These are phyloP conservation scores for Agriopis aurantiaria DNA, from an alignment of 2,888 invertebrate species.

Conservation along the genomic window DNA sequence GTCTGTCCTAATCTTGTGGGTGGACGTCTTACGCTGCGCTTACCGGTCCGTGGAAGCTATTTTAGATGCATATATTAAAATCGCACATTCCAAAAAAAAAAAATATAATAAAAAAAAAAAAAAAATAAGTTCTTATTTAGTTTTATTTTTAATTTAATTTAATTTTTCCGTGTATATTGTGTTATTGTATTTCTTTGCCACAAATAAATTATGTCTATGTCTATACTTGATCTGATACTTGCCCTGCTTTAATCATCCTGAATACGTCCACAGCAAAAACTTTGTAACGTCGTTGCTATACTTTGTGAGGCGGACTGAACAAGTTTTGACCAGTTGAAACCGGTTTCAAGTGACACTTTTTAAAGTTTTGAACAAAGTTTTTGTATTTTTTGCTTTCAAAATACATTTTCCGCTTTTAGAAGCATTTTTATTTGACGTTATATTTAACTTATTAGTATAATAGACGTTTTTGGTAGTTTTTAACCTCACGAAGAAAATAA, in stretches of 20 bases:
- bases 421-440: slow-evolving; percentile 9
- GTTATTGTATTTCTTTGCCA: too few relatives aligned
- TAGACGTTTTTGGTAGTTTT: background rate
- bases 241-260: background rate
- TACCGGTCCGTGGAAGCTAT: too few relatives aligned
- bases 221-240: too few relatives aligned
- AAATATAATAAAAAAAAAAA: too few relatives aligned
- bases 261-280: slow-evolving; percentile 20
- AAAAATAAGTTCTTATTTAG: too few relatives aligned
- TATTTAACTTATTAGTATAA: background rate
- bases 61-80: too few relatives aligned
- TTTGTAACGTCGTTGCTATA: slow-evolving; percentile 35
- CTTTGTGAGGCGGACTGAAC: slow-evolving; percentile 39
- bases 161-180: too few relatives aligned
- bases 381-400: slow-evolving; percentile 15
- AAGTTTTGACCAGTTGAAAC: slow-evolving; percentile 53
- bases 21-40: too few relatives aligned
- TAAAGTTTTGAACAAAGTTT: slow-evolving; percentile 40
- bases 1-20: too few relatives aligned
- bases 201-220: too few relatives aligned
- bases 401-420: slow-evolving; percentile 18
- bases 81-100: too few relatives aligned
- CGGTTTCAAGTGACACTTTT: slow-evolving; percentile 57
- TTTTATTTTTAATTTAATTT: too few relatives aligned
- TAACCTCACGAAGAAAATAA: background rate